Base-by-base conservation (phyloP, 2,113 vertebrate genomes). In the Oxyruncus cristatus region DNA sequence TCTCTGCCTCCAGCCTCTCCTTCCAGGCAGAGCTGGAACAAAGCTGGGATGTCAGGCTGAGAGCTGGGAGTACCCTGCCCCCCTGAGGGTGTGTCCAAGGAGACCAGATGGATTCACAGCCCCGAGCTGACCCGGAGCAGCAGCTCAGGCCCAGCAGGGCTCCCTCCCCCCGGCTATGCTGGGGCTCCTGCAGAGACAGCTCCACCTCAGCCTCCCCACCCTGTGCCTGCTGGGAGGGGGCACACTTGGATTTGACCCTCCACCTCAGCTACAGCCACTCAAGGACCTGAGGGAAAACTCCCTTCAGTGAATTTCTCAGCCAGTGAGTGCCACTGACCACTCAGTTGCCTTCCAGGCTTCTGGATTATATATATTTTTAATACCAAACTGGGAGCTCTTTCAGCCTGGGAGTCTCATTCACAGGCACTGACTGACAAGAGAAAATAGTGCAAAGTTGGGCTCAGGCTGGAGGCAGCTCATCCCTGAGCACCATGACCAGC, bases 41-140 rank as follows among this genome's bases (percentile, higher is more conserved):
- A 72, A 65, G 7, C 5, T 73, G 76, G 50, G 56, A 16, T 44
- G 6, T 3, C 8, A 23, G 47, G 70, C 42, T 47, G 62, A 53
- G 79, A 95, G 75, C 82, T 71, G 71, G 30, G n/a, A 37, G 14
- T 18, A 32, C 50, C 58, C 49, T n/a, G 28, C 13, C 39, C 65
- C 2, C 0, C 61, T 23, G 13, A 41, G 67, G 72, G 17, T 0
- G 2, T 1, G 4, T 10, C 71, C 42, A 21, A 32, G 81, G 67
- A 46, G n/a, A 20, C 5, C 75, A 30, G 63, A 24, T 12, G 86
- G 37, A 30, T 11, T 49, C 59, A 2, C 49, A 93, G 44, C 63
- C 47, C 87, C 35, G 55, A 78, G 14, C 55, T 58, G 68, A 58
- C 22, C 49, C 53, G 18, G 17, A 17, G 1, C 12, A 77, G 77